These are phyloP conservation scores for Litoditis marina DNA, from an alignment of 2,888 invertebrate genomes.

Conservation along the genomic window DNA sequence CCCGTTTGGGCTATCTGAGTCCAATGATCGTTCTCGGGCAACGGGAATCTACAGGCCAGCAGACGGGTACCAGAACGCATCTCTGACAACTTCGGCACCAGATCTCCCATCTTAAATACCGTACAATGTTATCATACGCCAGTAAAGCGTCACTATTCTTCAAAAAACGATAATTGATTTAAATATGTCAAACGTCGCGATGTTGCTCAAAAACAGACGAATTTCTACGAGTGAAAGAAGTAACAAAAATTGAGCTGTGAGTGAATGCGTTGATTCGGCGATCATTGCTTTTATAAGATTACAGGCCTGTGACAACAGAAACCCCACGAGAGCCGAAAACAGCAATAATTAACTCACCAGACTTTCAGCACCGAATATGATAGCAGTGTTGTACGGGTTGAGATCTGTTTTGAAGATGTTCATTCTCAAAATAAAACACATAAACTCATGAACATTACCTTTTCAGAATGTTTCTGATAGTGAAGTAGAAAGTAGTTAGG, in stretches of 20 bases:
- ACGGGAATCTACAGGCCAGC: conserved; percentile 57
- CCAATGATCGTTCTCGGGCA: conserved; percentile 44
- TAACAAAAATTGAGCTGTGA: too few relatives aligned
- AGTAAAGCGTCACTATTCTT: background rate
- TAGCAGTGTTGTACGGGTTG: conserved; percentile 44
- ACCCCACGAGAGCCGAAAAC: too few relatives aligned
- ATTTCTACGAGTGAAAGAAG: too few relatives aligned
- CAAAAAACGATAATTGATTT: too few relatives aligned
- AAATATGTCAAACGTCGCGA: background rate
- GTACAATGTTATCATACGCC: background rate
- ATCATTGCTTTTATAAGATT: too few relatives aligned
- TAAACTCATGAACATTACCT: background rate
- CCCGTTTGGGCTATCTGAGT: conserved; percentile 44
- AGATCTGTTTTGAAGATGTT: conserved; percentile 57
- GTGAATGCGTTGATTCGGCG: too few relatives aligned
- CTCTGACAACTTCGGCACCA: conserved; percentile 54
- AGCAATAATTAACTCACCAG: conserved; percentile 45
- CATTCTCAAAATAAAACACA: too few relatives aligned
- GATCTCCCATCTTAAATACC: conserved; percentile 48
- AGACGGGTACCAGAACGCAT: conserved; percentile 45
- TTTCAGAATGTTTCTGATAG: too few relatives aligned
- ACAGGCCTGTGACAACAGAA: too few relatives aligned
- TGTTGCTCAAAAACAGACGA: background rate
- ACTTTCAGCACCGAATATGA: conserved; percentile 58
- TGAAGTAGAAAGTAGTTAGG: too few relatives aligned